Evolutionary conservation across 2,113 vertebrate genomes (phyloP).

Genomic region (Perca fluviatilis): DNA sequence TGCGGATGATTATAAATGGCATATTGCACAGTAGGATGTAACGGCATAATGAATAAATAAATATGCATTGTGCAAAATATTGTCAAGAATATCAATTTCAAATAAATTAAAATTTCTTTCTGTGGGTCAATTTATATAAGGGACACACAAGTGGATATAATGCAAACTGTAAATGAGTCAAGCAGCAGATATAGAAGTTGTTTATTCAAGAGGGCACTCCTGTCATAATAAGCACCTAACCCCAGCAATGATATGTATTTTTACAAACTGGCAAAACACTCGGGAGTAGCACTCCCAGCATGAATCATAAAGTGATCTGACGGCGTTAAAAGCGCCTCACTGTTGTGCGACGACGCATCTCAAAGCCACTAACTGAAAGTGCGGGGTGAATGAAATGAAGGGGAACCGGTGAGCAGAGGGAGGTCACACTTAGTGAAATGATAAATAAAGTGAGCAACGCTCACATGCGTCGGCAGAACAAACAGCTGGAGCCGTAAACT

Average conservation of each 20-base stretch:
- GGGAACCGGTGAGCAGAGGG: constrained; percentile 61
- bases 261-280: constrained; percentile 25
- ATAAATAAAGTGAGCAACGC: constrained; percentile 49
- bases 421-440: constrained; percentile 56
- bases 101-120: neutral
- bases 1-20: too few species aligned
- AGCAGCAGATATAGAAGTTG: neutral
- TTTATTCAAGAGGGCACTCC: neutral
- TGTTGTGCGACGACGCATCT: constrained; percentile 40
- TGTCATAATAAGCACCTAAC: neutral
- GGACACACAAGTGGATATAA: neutral
- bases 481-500: constrained; percentile 66
- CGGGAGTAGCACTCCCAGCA: neutral
- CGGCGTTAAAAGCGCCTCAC: constrained; percentile 53
- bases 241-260: constrained; percentile 16
- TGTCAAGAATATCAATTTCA: too few species aligned
- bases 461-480: constrained; percentile 23
- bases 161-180: neutral
- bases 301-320: constrained; percentile 27
- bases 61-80: too few species aligned
- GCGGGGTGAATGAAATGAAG: constrained; percentile 47
- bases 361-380: constrained; percentile 5
- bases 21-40: too few species aligned
- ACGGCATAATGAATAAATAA: too few species aligned
- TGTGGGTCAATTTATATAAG: neutral